These are phyloP conservation scores for Bibio marci DNA, from an alignment of 2,888 invertebrate species.

Conservation along the genomic window DNA sequence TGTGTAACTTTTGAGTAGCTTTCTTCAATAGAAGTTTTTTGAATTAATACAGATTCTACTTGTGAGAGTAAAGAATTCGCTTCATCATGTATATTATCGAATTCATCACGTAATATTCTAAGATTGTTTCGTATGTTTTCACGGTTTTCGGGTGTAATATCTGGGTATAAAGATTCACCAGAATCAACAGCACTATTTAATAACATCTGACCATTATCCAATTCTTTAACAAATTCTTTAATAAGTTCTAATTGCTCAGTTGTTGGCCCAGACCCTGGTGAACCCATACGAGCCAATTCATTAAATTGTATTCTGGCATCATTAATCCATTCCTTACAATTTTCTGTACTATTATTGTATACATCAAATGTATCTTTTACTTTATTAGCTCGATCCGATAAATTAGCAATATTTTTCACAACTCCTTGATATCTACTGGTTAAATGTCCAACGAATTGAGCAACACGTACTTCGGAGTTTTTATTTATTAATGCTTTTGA, in stretches of 20 bases:
- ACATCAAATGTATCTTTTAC: conserved; percentile 48
- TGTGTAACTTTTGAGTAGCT: conserved; percentile 73
- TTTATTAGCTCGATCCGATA: conserved; percentile 53
- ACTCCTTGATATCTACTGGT: conserved; percentile 58
- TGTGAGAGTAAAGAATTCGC: conserved; percentile 71
- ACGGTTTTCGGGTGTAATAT: conserved; percentile 72
- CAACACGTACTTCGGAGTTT: conserved; percentile 68
- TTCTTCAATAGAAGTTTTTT: conserved; percentile 85
- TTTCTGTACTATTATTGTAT: conserved; percentile 49
- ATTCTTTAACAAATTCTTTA: conserved; percentile 44
- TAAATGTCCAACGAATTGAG: conserved; percentile 64
- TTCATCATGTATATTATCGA: conserved; percentile 70
- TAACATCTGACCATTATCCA: conserved; percentile 62
- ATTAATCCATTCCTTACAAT: conserved; percentile 62
- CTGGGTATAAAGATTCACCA: conserved; percentile 75
- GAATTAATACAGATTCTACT: conserved; percentile 75
- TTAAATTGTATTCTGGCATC: conserved; percentile 59
- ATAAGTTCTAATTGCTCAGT: conserved; percentile 43
- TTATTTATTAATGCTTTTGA: conserved; percentile 55
- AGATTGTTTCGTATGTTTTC: conserved; percentile 71
- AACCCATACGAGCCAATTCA: conserved; percentile 52
- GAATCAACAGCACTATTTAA: conserved; percentile 67
- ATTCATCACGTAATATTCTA: conserved; percentile 54
- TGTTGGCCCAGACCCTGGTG: conserved; percentile 53
- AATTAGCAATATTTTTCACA: conserved; percentile 48